Evolutionary conservation across 1,140 invertebrate species (phyloP).

Genomic region (Psix sp.): DNA sequence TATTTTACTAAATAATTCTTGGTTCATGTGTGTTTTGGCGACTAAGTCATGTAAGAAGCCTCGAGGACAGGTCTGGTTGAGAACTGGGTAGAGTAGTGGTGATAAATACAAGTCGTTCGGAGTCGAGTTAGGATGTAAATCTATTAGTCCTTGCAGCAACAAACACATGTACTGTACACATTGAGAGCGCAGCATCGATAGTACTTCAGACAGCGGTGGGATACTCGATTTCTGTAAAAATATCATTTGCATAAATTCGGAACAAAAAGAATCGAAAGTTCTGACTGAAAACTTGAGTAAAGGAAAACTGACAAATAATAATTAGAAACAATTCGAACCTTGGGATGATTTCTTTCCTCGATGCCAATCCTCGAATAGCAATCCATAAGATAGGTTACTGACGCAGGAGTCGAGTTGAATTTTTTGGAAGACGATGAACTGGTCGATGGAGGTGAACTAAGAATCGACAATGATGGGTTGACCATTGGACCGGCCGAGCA

Average conservation of each 20-base stretch:
- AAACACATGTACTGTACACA: slow-evolving; percentile 81
- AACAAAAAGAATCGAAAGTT: too few relatives aligned
- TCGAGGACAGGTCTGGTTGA: slow-evolving; percentile 81
- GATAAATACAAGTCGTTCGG: slow-evolving; percentile 62
- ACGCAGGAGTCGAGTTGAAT: slow-evolving; percentile 74
- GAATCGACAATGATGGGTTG: slow-evolving; percentile 63
- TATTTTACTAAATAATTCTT: slow-evolving; percentile 80
- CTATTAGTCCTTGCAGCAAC: slow-evolving; percentile 79
- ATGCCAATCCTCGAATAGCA: slow-evolving; percentile 83
- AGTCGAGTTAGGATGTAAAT: slow-evolving; percentile 69
- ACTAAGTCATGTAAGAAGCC: slow-evolving; percentile 84
- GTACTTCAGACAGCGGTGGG: slow-evolving; percentile 79
- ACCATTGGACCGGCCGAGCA: slow-evolving; percentile 66
- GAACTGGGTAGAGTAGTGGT: slow-evolving; percentile 80
- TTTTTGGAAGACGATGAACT: slow-evolving; percentile 60
- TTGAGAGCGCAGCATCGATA: slow-evolving; percentile 80
- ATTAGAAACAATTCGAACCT: slow-evolving; percentile 79
- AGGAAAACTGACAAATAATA: too few relatives aligned
- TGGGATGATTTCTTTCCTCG: slow-evolving; percentile 85
- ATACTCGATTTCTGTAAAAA: slow-evolving; percentile 80
- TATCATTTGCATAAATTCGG: too few relatives aligned
- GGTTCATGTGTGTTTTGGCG: slow-evolving; percentile 77
- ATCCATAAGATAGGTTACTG: slow-evolving; percentile 80
- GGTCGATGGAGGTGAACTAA: slow-evolving; percentile 58
- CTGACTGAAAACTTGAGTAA: too few relatives aligned